phyloP scores from a whole-genome alignment of 2,113 vertebrate genomes.

The Alectura lathami region DNA sequence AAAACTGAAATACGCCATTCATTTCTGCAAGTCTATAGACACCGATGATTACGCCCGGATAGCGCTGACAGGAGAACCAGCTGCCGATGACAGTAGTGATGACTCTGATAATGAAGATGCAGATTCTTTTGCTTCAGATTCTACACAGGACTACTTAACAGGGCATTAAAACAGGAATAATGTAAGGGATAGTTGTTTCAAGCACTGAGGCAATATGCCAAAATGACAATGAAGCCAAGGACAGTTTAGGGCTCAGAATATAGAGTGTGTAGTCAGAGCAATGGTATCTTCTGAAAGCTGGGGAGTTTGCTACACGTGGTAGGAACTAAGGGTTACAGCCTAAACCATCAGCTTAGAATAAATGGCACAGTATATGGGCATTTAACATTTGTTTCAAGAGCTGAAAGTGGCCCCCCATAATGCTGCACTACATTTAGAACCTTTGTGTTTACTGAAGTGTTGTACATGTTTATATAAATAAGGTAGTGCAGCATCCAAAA shows the following conservation, averaged over 20 bases:
- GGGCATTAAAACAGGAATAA: slow-evolving; percentile 82
- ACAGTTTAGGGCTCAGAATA: neutral
- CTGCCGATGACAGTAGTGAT: slow-evolving; percentile 93
- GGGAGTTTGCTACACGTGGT: slow-evolving; percentile 4
- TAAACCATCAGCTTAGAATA: slow-evolving; percentile 59
- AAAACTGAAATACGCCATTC: slow-evolving; percentile 97
- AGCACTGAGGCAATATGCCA: slow-evolving; percentile 36
- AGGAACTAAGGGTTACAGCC: slow-evolving; percentile 7
- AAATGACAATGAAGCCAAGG: slow-evolving; percentile 27
- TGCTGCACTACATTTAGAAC: slow-evolving; percentile 81
- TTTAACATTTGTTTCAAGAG: slow-evolving; percentile 65
- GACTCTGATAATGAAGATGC: slow-evolving; percentile 98
- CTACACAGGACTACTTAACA: slow-evolving; percentile 95
- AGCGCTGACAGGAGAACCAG: slow-evolving; percentile 91
- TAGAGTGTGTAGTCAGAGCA: neutral
- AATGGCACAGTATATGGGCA: slow-evolving; percentile 43
- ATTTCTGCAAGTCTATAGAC: slow-evolving; percentile 99
- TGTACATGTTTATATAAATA: slow-evolving; percentile 84
- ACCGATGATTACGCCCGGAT: slow-evolving; percentile 98
- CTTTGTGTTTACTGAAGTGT: slow-evolving; percentile 82
- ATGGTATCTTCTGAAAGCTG: neutral
- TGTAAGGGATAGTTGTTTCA: neutral
- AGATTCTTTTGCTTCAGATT: slow-evolving; percentile 97
- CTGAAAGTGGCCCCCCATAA: slow-evolving; percentile 57
- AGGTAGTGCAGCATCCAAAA: slow-evolving; percentile 74